A percentile compares a stretch with the other conserved stretches of the same genome.
Conservation (phyloP, 2,113 vertebrate species). For the Prochilodus magdalenae region DNA sequence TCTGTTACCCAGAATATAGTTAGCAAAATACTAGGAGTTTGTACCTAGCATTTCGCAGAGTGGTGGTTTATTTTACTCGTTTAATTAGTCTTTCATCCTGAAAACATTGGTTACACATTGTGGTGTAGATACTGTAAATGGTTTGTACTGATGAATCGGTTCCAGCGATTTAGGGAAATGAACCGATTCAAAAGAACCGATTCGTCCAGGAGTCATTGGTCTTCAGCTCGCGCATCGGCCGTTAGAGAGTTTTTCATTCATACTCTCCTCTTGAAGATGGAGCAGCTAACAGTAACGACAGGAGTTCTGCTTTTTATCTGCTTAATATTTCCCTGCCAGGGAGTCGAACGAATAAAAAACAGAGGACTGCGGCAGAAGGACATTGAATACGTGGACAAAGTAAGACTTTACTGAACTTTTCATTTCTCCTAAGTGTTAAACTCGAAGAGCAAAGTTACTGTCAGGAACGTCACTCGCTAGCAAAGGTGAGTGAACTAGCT, state of each 20-base stretch:
- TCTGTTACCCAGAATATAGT: too few relatives aligned
- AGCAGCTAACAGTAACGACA: conserved; percentile 38
- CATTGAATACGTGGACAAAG: conserved; percentile 64
- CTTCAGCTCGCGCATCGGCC: not conserved
- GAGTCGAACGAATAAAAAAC: conserved; percentile 56
- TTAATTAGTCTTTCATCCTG: too few relatives aligned
- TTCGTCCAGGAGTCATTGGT: not conserved
- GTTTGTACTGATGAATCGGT: too few relatives aligned
- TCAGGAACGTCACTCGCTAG: not conserved
- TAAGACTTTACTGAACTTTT: conserved; percentile 53
- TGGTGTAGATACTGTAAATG: too few relatives aligned
- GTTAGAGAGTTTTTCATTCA: not conserved
- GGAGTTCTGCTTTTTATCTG: conserved; percentile 54
- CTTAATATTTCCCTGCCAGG: conserved; percentile 51
- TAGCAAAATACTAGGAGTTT: too few relatives aligned
- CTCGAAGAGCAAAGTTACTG: not conserved
- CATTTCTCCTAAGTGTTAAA: not conserved
- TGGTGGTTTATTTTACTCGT: too few relatives aligned
- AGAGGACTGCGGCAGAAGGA: conserved; percentile 63
- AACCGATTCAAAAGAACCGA: not conserved
- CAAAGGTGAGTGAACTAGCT: not conserved
- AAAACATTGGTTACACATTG: too few relatives aligned
- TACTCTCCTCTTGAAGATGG: conserved; percentile 47
- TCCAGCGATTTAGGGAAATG: not conserved
- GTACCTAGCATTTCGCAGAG: too few relatives aligned